Evolutionary conservation across 2,888 invertebrate genomes (phyloP), one percentile per base, ranked within the genome.

Genomic region (Netelia virgata): DNA sequence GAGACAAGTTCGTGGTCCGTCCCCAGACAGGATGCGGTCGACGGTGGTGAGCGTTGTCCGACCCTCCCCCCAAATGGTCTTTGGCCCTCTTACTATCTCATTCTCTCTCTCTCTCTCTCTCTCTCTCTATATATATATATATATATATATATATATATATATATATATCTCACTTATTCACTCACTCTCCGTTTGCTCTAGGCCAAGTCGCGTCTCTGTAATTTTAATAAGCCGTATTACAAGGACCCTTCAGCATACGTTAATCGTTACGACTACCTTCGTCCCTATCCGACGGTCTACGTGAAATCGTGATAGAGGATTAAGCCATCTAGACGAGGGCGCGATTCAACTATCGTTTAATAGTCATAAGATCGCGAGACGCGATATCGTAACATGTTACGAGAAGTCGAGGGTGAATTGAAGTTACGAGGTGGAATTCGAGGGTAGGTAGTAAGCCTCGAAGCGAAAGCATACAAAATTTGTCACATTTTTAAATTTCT

Each of bases 211-310:
- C 87, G 73, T 86, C 86, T 85, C 88, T 93, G 92, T 92, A 93
- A 93, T 93, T 93, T 93, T 93, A 93, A 93, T 93, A 93, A 93
- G 91, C 91, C 90, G 86, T 91, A 91, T 92, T 91, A 92, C 90
- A 89, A 88, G 87, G 86, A 86, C 88, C 76, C 68, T 87, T 47
- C 16, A 57, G n/a, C 72, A 57, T 57, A 87, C 84, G 87, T 88
- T 70, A 78, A 87, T 87, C 85, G 86, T 86, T 88, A 90, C 88
- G 83, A 85, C 88, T 88, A 88, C 87, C 87, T 89, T 88, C 88
- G 23, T n/a, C 53, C 36, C 47, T n/a, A n/a, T 57, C 59, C 74
- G 47, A 18, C 10, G n/a, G 14, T 73, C 55, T 11, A 28, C 77
- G 50, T 69, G 53, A 78, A 84, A 81, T 78, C 57, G 61, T 81